A percentile compares a stretch with the other conserved stretches of the same genome.
phyloP scores from a whole-genome alignment of 2,113 vertebrate genomes.

The cat (Felis catus) region DNA sequence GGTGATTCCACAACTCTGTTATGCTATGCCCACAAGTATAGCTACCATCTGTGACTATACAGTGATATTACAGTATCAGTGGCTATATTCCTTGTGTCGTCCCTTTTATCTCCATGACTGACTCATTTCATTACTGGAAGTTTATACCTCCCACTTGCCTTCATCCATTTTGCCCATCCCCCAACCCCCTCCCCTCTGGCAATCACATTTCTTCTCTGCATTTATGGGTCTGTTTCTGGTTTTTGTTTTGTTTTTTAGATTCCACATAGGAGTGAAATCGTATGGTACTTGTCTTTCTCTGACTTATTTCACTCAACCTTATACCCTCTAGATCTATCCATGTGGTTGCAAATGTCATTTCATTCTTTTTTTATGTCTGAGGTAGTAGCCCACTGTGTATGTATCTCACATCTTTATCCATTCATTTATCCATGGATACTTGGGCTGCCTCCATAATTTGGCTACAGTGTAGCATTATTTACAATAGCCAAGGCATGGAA shows the following conservation, averaged over 20 bases:
- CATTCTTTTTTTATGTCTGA: neutral
- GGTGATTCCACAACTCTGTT: neutral
- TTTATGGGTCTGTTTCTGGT: neutral
- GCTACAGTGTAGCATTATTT: neutral
- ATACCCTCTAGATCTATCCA: neutral
- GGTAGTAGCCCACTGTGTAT: neutral
- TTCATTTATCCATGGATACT: too few species aligned
- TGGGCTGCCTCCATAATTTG: neutral
- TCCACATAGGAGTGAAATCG: neutral
- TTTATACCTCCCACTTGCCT: neutral
- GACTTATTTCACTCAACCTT: neutral
- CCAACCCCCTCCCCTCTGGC: neutral
- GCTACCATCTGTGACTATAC: neutral
- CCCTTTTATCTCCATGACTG: neutral
- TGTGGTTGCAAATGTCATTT: neutral
- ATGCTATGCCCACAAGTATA: neutral
- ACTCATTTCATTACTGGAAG: neutral
- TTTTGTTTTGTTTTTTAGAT: neutral
- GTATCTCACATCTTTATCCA: neutral
- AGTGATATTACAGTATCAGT: neutral
- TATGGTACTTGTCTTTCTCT: neutral
- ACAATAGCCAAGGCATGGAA: neutral
- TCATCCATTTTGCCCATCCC: neutral
- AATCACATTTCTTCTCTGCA: neutral
- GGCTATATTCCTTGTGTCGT: neutral